Evolutionary conservation across 2,113 vertebrate genomes (phyloP).

Genomic region (Chlamydotis undulata): DNA sequence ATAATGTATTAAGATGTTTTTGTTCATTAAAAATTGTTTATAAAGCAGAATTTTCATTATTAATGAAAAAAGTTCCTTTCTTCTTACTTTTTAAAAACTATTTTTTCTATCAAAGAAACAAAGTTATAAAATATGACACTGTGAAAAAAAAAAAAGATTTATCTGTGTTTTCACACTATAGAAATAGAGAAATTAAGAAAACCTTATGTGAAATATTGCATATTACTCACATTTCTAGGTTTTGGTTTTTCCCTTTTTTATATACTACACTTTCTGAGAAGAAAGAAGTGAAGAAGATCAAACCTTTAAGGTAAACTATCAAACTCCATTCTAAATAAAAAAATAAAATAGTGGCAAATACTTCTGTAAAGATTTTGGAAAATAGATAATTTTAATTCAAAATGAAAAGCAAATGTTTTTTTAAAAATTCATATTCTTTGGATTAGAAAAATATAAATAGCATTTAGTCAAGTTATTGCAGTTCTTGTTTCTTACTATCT

Average conservation of each 20-base stretch:
- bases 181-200: not conserved
- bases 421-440: not conserved
- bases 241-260: not conserved
- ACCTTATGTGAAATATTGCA: not conserved
- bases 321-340: not conserved
- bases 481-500: not conserved
- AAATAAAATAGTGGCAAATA: not conserved
- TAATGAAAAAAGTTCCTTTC: not conserved
- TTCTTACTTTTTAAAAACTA: not conserved
- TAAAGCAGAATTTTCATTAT: not conserved
- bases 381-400: not conserved
- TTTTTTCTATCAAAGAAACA: not conserved
- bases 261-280: not conserved
- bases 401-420: not conserved
- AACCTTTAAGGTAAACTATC: not conserved
- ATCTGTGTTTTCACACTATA: not conserved
- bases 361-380: not conserved
- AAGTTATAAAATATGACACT: not conserved
- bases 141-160: not conserved
- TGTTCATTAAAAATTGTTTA: not conserved
- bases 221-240: not conserved
- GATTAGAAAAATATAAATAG: not conserved
- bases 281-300: not conserved
- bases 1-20: not conserved
- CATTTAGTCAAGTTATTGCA: not conserved